Percentiles rank a stretch among this genome's conserved stretches.
phyloP scores from a whole-genome alignment of 1,140 invertebrate species.

The Drosophila trapezifrons region DNA sequence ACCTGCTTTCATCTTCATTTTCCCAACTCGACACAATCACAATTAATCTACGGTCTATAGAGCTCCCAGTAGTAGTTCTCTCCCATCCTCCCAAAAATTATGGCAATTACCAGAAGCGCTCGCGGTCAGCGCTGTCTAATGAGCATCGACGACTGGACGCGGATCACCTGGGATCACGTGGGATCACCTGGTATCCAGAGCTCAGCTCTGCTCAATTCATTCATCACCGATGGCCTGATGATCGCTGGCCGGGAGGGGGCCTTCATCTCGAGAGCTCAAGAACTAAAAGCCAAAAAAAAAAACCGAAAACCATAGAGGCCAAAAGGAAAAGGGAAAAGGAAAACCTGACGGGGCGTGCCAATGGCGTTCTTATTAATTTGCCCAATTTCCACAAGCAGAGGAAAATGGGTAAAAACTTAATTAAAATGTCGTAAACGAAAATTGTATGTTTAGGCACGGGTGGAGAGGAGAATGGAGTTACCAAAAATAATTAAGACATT shows the following conservation, averaged over 20 bases:
- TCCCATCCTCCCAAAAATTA: conserved; percentile 56
- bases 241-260: conserved; percentile 27
- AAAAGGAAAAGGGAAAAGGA: not conserved
- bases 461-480: conserved; percentile 15
- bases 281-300: conserved; percentile 8
- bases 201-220: conserved; percentile 67
- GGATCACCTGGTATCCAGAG: conserved; percentile 14
- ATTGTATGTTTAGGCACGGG: conserved; percentile 71
- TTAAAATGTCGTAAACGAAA: conserved; percentile 83
- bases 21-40: conserved; percentile 53
- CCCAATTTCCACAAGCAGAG: conserved; percentile 70
- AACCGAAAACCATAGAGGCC: not conserved
- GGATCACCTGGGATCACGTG: conserved; percentile 52
- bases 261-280: not conserved
- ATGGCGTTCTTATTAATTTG: conserved; percentile 81
- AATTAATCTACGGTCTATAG: conserved; percentile 73
- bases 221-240: conserved; percentile 71
- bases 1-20: conserved; percentile 34
- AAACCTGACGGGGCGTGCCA: conserved; percentile 75
- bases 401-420: conserved; percentile 73
- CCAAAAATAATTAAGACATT: conserved; percentile 83
- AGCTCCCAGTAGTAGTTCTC: conserved; percentile 6
- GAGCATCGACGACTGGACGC: conserved; percentile 58
- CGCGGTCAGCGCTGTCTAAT: conserved; percentile 71
- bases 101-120: conserved; percentile 76